Conservation (phyloP, 37 sponge, comb jelly and placozoan genomes). For the Lycopodina hypogea region DNA sequence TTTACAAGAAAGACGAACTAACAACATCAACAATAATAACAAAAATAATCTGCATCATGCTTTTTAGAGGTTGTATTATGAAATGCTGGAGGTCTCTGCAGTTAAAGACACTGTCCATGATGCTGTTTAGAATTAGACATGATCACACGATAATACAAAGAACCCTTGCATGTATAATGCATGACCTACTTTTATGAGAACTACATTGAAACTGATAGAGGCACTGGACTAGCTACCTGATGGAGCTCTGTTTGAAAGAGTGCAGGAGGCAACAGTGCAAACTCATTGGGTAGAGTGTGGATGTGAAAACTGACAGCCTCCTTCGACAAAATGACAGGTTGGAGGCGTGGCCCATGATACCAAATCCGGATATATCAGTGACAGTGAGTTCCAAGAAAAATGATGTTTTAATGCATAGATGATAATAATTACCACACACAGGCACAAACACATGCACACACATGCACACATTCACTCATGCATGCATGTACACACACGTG, state of each 20-base stretch:
- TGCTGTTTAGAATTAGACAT: slow-evolving; percentile 53
- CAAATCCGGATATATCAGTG: slow-evolving; percentile 99
- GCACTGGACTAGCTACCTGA: neutral
- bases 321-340: slow-evolving; percentile 83
- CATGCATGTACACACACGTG: no score
- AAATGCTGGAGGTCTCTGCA: slow-evolving; percentile 87
- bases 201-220: neutral
- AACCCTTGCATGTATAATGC: neutral
- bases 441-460: no score
- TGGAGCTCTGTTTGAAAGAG: neutral
- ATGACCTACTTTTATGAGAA: neutral
- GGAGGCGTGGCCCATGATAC: slow-evolving; percentile 87
- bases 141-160: neutral
- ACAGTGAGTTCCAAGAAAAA: slow-evolving; percentile 78
- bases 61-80: neutral
- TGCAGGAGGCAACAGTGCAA: no score
- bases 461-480: no score
- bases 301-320: slow-evolving; percentile 72
- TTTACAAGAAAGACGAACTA: slow-evolving; percentile 27
- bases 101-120: slow-evolving; percentile 68
- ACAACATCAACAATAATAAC: neutral
- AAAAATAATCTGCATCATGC: slow-evolving; percentile 5
- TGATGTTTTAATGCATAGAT: no score
- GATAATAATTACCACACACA: no score
- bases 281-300: slow-evolving; percentile 86